phyloP scores from a whole-genome alignment of 2,113 vertebrate species.

The Salminus brasiliensis region DNA sequence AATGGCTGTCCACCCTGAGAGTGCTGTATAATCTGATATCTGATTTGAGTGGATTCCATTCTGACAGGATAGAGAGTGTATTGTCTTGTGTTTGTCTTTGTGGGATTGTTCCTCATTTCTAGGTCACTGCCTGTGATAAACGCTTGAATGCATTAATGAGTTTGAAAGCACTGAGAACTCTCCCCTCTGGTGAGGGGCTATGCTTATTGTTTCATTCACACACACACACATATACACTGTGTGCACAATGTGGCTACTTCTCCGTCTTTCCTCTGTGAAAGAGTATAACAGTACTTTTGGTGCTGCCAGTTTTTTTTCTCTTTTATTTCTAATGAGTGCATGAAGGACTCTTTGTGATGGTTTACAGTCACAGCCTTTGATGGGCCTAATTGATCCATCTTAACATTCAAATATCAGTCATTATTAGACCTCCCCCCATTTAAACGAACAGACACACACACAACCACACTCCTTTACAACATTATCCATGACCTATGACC shows the following conservation, averaged over 20 bases:
- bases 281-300: not conserved
- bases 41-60: slow-evolving; percentile 46
- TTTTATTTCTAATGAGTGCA: slow-evolving; percentile 5
- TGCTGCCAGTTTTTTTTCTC: slow-evolving; percentile 21
- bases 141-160: slow-evolving; percentile 59
- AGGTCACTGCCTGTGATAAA: slow-evolving; percentile 62
- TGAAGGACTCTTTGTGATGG: slow-evolving; percentile 28
- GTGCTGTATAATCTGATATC: slow-evolving; percentile 54
- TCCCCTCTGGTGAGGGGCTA: slow-evolving; percentile 25
- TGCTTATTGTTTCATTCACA: slow-evolving; percentile 24
- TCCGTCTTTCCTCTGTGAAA: slow-evolving; percentile 20
- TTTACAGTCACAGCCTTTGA: slow-evolving; percentile 32
- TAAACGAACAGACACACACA: no score
- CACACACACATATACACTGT: slow-evolving; percentile 34
- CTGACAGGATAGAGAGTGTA: slow-evolving; percentile 53
- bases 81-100: slow-evolving; percentile 59
- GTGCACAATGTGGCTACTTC: slow-evolving; percentile 12
- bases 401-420: slow-evolving; percentile 6
- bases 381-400: slow-evolving; percentile 31
- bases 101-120: slow-evolving; percentile 63
- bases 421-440: not conserved
- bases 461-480: not conserved
- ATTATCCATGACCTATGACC: slow-evolving; percentile 32
- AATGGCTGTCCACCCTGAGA: slow-evolving; percentile 17
- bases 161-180: slow-evolving; percentile 40